Base-by-base conservation (phyloP, 2,797 vertebrate species). In the Myripristis murdjan region DNA sequence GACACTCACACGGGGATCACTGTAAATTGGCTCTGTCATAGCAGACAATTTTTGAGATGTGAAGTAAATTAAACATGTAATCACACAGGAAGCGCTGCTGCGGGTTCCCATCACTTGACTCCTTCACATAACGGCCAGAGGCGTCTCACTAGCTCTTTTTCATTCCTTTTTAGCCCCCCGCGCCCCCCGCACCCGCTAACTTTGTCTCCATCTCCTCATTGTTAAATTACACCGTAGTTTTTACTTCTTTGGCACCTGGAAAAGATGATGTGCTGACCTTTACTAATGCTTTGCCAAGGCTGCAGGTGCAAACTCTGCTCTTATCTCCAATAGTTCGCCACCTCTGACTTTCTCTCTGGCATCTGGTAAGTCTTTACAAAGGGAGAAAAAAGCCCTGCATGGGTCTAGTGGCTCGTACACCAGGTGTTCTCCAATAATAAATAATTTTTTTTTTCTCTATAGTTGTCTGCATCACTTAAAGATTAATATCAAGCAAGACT, bases 1-100 rank as follows among this genome's bases (percentile, higher is more conserved):
- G 93, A 94, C 93, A 91, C 92, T 91, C 90, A 86, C 79, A 64
- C 6, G 6, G 76, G 90, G 87, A 91, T 94, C 85, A 74, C 79
- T 72, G 76, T 87, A 93, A 91, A 93, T 93, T 93, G 93, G 87
- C 89, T 94, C 90, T 93, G 93, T 93, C 92, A 93, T 90, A 87
- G 87, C 74, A 64, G 86, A 91, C 90, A 72, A 88, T 93, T 91
- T 90, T 85, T 89, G 81, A 92, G 88, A 94, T 90, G 89, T 88
- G 91, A 92, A 93, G 91, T 93, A 93, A 93, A 93, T 93, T 93
- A 93, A 94, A 93, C 92, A 91, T 93, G 91, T 92, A 93, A 94
- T 93, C 92, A 91, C 84, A 78, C 83, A 87, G 90, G 87, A 85
- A 90, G 85, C 73, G 62, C 46, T 26, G 66, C 65, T 5, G 31